Conservation (phyloP, 2,113 vertebrate genomes). For the Pygoscelis adeliae region DNA sequence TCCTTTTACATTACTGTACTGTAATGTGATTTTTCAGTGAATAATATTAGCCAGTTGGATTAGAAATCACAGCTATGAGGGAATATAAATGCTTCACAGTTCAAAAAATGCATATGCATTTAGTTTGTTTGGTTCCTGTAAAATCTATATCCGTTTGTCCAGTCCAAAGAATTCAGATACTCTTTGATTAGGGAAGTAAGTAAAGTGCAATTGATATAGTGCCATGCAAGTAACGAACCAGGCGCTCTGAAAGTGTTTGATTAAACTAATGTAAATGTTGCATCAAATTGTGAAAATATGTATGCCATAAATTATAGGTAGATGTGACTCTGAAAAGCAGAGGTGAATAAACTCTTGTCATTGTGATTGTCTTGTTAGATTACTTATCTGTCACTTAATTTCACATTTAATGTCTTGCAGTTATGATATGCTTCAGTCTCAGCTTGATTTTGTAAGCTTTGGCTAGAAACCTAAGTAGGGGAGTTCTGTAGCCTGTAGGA, state of each 20-base stretch:
- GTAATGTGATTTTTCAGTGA: slow-evolving; percentile 39
- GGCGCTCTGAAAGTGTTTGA: slow-evolving; percentile 35
- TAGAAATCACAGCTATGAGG: slow-evolving; percentile 32
- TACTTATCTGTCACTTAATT: slow-evolving; percentile 68
- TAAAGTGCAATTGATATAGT: slow-evolving; percentile 57
- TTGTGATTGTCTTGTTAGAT: slow-evolving; percentile 69
- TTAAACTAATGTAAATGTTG: slow-evolving; percentile 65
- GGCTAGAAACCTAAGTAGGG: slow-evolving; percentile 33
- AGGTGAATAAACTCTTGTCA: slow-evolving; percentile 60
- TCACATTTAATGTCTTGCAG: slow-evolving; percentile 19
- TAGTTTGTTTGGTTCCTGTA: slow-evolving; percentile 41
- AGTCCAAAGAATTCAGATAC: slow-evolving; percentile 57
- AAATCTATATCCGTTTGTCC: slow-evolving; percentile 63
- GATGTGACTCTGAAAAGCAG: slow-evolving; percentile 45
- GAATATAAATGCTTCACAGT: slow-evolving; percentile 44
- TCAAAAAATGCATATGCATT: slow-evolving; percentile 56
- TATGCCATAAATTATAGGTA: slow-evolving; percentile 61
- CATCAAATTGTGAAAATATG: slow-evolving; percentile 55
- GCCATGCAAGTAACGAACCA: slow-evolving; percentile 38
- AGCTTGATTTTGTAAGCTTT: slow-evolving; percentile 69
- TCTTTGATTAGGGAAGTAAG: slow-evolving; percentile 58
- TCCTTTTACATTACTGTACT: slow-evolving; percentile 28
- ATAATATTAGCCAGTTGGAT: slow-evolving; percentile 25
- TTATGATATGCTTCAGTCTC: slow-evolving; percentile 52
- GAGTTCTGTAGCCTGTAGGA: slow-evolving; percentile 25